These are phyloP conservation scores for Spisula subtruncata DNA, from an alignment of 2,888 invertebrate species.

Conservation along the genomic window DNA sequence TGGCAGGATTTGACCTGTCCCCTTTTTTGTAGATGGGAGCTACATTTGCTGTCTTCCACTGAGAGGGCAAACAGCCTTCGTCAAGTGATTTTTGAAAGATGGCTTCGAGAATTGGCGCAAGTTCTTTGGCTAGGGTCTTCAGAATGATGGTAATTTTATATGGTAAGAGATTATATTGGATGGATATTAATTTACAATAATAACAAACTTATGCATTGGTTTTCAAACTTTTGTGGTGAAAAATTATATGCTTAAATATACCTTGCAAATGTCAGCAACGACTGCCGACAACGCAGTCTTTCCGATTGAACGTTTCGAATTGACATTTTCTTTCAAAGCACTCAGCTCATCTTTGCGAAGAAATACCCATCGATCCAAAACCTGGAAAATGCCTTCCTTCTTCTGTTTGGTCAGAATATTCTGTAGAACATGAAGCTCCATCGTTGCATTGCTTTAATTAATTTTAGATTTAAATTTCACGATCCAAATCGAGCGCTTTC, in stretches of 20 bases:
- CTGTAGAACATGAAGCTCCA: constrained; percentile 44
- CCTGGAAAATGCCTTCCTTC: constrained; percentile 32
- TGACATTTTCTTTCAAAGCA: constrained; percentile 19
- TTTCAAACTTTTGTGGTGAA: too few relatives aligned
- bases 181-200: too few relatives aligned
- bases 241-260: background rate
- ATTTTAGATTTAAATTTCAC: background rate
- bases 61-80: too few relatives aligned
- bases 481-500: constrained; percentile 32
- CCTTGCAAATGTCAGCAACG: constrained; percentile 26
- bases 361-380: constrained; percentile 33
- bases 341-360: constrained; percentile 24
- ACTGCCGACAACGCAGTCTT: constrained; percentile 1
- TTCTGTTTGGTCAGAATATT: constrained; percentile 36
- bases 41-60: too few relatives aligned
- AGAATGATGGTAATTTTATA: too few relatives aligned
- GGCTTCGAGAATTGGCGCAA: too few relatives aligned
- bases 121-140: too few relatives aligned
- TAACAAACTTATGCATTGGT: too few relatives aligned
- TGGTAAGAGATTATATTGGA: too few relatives aligned
- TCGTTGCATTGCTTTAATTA: background rate
- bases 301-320: background rate
- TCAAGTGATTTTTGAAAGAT: too few relatives aligned
- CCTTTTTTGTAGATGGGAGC: too few relatives aligned
- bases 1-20: too few relatives aligned